A percentile compares a stretch with the other conserved stretches of the same genome.
Conservation (phyloP, 2,113 vertebrate genomes). For the Mixornis gularis region DNA sequence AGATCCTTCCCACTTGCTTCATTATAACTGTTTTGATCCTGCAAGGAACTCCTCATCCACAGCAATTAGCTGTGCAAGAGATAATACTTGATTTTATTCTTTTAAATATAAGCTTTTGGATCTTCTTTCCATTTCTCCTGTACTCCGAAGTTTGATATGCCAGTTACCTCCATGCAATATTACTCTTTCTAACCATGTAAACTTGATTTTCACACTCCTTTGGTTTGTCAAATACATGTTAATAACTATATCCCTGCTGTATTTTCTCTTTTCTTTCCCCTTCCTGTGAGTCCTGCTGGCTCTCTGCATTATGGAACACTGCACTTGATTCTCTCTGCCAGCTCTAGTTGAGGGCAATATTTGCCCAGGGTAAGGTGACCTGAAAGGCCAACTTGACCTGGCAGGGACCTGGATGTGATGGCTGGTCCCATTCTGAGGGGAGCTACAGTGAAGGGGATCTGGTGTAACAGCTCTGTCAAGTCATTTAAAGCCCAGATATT, state of each 20-base stretch:
- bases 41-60: not conserved
- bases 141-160: not conserved
- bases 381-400: not conserved
- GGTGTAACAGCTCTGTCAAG: not conserved
- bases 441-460: not conserved
- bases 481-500: not conserved
- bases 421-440: not conserved
- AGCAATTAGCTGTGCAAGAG: not conserved
- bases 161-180: not conserved
- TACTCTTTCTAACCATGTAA: not conserved
- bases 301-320: not conserved
- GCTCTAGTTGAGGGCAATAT: not conserved
- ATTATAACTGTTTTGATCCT: not conserved
- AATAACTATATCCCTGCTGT: not conserved
- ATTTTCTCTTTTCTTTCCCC: not conserved
- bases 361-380: not conserved
- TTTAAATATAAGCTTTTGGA: not conserved
- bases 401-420: not conserved
- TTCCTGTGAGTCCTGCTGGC: not conserved
- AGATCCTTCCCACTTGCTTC: not conserved
- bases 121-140: not conserved
- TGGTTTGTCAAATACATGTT: not conserved
- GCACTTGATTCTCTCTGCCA: not conserved
- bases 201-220: slow-evolving; percentile 8
- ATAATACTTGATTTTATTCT: not conserved